Evolutionary conservation across 2,888 invertebrate genomes (phyloP).

Genomic region (Julus scanicus): DNA sequence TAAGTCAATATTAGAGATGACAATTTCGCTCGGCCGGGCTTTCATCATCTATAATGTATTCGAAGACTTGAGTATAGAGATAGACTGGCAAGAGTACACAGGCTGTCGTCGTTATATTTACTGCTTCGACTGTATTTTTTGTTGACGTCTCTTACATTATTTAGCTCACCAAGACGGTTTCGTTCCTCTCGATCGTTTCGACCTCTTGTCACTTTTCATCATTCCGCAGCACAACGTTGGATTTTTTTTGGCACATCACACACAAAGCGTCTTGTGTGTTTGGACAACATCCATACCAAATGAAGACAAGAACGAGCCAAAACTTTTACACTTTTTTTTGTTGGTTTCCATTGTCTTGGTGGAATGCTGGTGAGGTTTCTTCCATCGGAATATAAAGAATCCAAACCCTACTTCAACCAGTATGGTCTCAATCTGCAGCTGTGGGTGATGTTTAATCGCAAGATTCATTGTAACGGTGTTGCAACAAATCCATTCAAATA

Average conservation of each 20-base stretch:
- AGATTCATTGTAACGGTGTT: too few species aligned
- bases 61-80: neutral
- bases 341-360: neutral
- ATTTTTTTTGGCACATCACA: neutral
- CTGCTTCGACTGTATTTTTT: neutral
- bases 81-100: neutral
- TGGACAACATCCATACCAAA: neutral
- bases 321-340: neutral
- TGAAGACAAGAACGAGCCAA: neutral
- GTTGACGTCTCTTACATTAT: conserved; percentile 11
- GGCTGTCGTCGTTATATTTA: conserved; percentile 1
- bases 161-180: conserved; percentile 11
- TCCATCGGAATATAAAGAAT: neutral
- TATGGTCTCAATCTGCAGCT: neutral
- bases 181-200: conserved; percentile 19
- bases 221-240: neutral
- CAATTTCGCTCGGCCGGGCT: conserved; percentile 19
- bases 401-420: neutral
- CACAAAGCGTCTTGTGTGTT: neutral
- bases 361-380: neutral
- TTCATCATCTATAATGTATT: conserved; percentile 19
- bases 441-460: too few species aligned
- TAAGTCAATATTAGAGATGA: conserved; percentile 19
- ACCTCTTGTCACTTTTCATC: conserved; percentile 19
- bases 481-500: neutral